Evolutionary conservation across 2,797 vertebrate genomes (phyloP).

Genomic region (Phrynocephalus vlangalii): DNA sequence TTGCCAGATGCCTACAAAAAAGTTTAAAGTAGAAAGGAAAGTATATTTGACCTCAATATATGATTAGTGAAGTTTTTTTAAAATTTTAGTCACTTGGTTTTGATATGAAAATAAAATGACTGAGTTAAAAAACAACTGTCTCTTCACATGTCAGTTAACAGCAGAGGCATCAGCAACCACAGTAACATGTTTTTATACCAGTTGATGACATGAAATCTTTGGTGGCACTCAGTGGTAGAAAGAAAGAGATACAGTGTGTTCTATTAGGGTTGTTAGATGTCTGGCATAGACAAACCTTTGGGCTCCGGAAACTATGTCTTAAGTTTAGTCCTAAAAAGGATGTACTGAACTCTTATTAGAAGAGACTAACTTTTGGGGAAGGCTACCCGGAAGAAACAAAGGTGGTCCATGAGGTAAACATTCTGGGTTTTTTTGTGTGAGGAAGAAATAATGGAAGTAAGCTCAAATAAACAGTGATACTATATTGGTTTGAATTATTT

Average conservation of each 20-base stretch:
- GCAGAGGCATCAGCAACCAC: constrained; percentile 39
- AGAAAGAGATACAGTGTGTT: constrained; percentile 56
- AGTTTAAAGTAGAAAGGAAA: neutral
- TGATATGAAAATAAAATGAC: neutral
- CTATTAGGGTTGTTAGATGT: constrained; percentile 70
- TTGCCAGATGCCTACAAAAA: neutral
- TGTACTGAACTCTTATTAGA: constrained; percentile 76
- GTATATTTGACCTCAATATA: neutral
- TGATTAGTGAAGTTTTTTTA: neutral
- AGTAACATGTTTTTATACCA: constrained; percentile 56
- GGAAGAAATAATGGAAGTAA: neutral
- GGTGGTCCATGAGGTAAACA: constrained; percentile 55
- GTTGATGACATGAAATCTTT: constrained; percentile 67
- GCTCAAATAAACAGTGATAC: constrained; percentile 18
- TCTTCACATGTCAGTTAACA: constrained; percentile 28
- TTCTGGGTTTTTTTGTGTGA: neutral
- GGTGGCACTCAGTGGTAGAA: constrained; percentile 60
- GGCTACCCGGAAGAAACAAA: constrained; percentile 62
- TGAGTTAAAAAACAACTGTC: constrained; percentile 18
- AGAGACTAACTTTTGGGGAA: constrained; percentile 70
- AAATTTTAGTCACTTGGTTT: neutral
- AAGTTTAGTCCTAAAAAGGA: constrained; percentile 79
- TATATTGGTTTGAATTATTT: constrained; percentile 25
- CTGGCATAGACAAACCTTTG: constrained; percentile 77
- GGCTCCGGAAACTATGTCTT: constrained; percentile 76